A percentile compares a stretch with the other conserved stretches of the same genome.
phyloP scores from a whole-genome alignment of 2,888 invertebrate genomes.

The Lamproptera curius region DNA sequence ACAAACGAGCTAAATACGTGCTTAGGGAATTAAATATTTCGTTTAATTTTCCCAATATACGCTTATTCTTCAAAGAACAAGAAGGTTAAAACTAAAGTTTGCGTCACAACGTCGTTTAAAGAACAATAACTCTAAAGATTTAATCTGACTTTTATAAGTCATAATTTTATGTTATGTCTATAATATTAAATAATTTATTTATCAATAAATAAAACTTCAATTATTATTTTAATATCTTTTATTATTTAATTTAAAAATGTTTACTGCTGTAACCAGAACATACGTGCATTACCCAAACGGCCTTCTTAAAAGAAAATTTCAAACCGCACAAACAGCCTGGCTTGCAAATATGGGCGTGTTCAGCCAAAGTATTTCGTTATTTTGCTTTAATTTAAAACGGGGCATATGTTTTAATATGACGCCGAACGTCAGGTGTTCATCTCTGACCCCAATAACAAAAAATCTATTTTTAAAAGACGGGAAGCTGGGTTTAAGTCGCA shows the following conservation, averaged over 20 bases:
- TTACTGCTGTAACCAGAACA: too few relatives aligned
- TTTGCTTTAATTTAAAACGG: conserved; percentile 75
- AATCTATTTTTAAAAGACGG: conserved; percentile 43
- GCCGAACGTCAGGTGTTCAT: conserved; percentile 77
- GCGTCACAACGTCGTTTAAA: too few relatives aligned
- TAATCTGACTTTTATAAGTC: too few relatives aligned
- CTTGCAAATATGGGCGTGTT: conserved; percentile 75
- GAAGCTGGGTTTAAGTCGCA: conserved; percentile 42
- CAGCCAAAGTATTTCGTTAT: conserved; percentile 77
- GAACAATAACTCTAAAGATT: too few relatives aligned
- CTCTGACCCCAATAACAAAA: conserved; percentile 43
- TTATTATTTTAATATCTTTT: too few relatives aligned
- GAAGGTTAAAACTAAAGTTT: too few relatives aligned
- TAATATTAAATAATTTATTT: not conserved
- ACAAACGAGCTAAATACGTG: too few relatives aligned
- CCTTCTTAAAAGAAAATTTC: conserved; percentile 56
- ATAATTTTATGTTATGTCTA: not conserved
- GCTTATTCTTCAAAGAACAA: too few relatives aligned
- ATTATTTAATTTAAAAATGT: too few relatives aligned
- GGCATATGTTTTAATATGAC: conserved; percentile 76
- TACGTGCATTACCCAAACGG: conserved; percentile 59
- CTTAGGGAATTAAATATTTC: too few relatives aligned
- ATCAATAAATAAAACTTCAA: too few relatives aligned
- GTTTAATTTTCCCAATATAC: too few relatives aligned
- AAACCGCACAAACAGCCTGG: conserved; percentile 63